Evolutionary conservation across 2,113 vertebrate species (phyloP).

Genomic region (Polypterus senegalus): DNA sequence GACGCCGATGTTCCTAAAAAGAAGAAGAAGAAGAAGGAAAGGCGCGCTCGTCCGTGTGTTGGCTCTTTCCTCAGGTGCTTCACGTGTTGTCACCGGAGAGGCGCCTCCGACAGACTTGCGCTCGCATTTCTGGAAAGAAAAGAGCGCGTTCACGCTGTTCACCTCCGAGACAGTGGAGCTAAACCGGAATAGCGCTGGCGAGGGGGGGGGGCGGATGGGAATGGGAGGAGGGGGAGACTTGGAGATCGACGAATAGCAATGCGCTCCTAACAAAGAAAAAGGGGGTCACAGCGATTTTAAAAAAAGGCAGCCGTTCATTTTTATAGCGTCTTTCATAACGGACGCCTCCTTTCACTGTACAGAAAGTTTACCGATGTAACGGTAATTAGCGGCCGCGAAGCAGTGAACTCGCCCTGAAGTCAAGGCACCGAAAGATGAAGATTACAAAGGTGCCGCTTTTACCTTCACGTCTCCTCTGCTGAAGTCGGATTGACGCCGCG

Average conservation of each 20-base stretch:
- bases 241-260: conserved; percentile 32
- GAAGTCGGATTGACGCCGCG: too few relatives aligned
- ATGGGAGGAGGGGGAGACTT: conserved; percentile 14
- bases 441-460: too few relatives aligned
- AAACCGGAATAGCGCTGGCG: conserved; percentile 31
- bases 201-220: conserved; percentile 39
- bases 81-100: conserved; percentile 12
- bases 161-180: conserved; percentile 27
- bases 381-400: too few relatives aligned
- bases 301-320: not conserved
- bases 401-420: too few relatives aligned
- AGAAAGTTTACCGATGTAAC: too few relatives aligned
- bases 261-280: conserved; percentile 18
- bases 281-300: conserved; percentile 11
- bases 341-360: too few relatives aligned
- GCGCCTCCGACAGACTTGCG: too few relatives aligned
- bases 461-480: too few relatives aligned
- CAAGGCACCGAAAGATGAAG: too few relatives aligned
- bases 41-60: conserved; percentile 5
- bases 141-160: conserved; percentile 40
- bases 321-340: not conserved
- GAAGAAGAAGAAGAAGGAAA: too few relatives aligned
- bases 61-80: conserved; percentile 9
- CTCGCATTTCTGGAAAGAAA: conserved; percentile 16
- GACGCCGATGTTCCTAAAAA: too few relatives aligned